Evolutionary conservation across 2,113 vertebrate genomes (phyloP), one percentile per base, ranked within the genome.

Genomic region (Tragelaphus imberbis): DNA sequence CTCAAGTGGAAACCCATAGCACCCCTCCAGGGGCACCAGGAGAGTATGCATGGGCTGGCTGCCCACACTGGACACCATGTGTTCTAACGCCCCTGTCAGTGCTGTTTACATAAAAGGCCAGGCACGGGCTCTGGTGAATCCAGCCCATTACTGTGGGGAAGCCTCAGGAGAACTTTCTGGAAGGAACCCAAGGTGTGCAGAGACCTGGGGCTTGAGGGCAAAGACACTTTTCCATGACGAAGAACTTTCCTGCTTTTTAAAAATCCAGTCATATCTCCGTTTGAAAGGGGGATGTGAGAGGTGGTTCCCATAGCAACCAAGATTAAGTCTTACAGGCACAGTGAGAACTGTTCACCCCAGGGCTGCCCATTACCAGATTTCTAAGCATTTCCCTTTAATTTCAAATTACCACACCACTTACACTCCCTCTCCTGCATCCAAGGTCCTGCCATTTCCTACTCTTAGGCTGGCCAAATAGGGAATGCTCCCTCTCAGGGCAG

Each of bases 271-370:
- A 91, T 96, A 82, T 71, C 84, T 91, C 3, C 44, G 33, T 68
- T 47, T 97, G 88, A 97, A 88, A 92, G 27, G 80, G 97, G 28
- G 84, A 79, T 92, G 81, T 49, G 77, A 96, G 94, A 87, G 92
- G 27, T 80, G 81, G 98, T 98, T 98, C 93, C 98, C 92, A 98
- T 68, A 91, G 98, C 80, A 98, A 98, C 98, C 3, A 96, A 63
- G 93, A 97, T 97, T 93, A 97, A 97, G 81, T 97, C 95, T 95
- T 88, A 95, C 1, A 94, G 5, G 85, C 75, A n/a, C 65, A 30
- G 91, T 84, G 2, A 85, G 88, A 15, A 88, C 44, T 47, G 40
- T 71, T 97, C 81, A 95, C 91, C 71, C 96, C 13, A 28, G 84
- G 75, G 95, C 95, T 98, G 90, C 68, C 97, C 97, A 91, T 97